Percentiles rank a stretch among this genome's conserved stretches.
These are phyloP conservation scores for Agrochola macilenta DNA, from an alignment of 2,888 invertebrate species.

Conservation along the genomic window DNA sequence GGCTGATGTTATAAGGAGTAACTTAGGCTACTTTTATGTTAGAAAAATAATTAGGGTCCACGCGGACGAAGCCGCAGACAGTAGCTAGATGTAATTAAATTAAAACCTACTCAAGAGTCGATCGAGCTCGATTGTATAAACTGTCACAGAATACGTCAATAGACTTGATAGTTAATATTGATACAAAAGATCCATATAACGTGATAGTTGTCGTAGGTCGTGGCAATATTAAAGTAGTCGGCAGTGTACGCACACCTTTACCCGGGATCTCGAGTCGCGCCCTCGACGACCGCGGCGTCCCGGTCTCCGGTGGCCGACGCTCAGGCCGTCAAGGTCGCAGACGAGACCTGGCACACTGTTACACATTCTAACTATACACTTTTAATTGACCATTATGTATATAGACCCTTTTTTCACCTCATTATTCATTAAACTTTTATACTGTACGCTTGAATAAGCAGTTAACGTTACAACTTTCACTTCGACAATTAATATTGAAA, in stretches of 20 bases:
- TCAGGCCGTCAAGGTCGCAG: constrained; percentile 79
- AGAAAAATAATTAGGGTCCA: too few species aligned
- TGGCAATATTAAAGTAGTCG: constrained; percentile 58
- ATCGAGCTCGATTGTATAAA: constrained; percentile 18
- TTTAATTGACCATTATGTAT: constrained; percentile 51
- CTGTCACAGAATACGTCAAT: constrained; percentile 47
- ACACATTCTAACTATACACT: constrained; percentile 62
- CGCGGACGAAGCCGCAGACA: too few species aligned
- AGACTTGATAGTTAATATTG: constrained; percentile 22
- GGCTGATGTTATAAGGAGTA: too few species aligned
- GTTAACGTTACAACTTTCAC: constrained; percentile 54
- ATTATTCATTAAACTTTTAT: constrained; percentile 50
- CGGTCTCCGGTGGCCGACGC: constrained; percentile 76
- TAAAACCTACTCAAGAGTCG: constrained; percentile 12
- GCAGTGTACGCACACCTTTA: constrained; percentile 69
- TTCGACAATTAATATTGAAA: constrained; percentile 41
- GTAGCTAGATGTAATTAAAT: background rate
- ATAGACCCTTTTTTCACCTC: constrained; percentile 36
- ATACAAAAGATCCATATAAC: constrained; percentile 42
- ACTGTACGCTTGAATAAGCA: constrained; percentile 47
- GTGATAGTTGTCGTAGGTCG: constrained; percentile 64
- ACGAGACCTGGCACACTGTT: constrained; percentile 74
- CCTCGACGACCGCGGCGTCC: constrained; percentile 72
- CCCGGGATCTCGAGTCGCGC: constrained; percentile 69
- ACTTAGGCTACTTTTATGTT: too few species aligned